Conservation (phyloP, 2,113 vertebrate species). For the Varanus komodoensis region DNA sequence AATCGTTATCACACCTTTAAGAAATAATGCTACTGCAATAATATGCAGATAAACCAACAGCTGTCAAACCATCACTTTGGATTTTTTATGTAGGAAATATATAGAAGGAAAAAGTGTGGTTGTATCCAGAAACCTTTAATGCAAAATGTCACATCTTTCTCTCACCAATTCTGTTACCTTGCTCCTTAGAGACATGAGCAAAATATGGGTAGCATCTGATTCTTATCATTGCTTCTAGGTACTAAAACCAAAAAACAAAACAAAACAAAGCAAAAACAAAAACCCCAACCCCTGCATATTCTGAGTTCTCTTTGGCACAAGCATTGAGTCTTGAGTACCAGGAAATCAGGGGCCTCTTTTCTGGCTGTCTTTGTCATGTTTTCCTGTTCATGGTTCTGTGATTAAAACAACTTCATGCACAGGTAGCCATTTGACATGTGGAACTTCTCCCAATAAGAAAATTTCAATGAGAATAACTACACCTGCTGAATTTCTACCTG, state of each 20-base stretch:
- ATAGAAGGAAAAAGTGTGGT: constrained; percentile 31
- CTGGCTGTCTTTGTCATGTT: background rate
- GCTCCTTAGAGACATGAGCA: background rate
- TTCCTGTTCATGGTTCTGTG: background rate
- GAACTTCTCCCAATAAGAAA: background rate
- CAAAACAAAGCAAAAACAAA: too few relatives aligned
- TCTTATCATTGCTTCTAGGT: background rate
- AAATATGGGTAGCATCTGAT: background rate
- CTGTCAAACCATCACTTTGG: background rate
- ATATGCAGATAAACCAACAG: background rate
- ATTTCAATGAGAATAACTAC: background rate
- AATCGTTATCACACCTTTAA: background rate
- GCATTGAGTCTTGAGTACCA: background rate
- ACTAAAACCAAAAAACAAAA: background rate
- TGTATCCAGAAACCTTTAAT: constrained; percentile 5
- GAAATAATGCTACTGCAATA: background rate
- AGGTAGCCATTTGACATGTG: background rate
- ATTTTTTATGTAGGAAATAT: constrained; percentile 33
- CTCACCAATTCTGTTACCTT: background rate
- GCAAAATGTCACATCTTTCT: too few relatives aligned
- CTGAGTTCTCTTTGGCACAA: background rate
- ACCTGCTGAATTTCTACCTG: background rate
- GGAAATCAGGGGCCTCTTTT: background rate
- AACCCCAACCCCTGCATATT: background rate
- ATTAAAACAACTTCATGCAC: background rate